Percentiles rank a stretch among this genome's conserved stretches.
phyloP scores from a whole-genome alignment of 2,888 invertebrate species.

The Parthenolecanium corni region DNA sequence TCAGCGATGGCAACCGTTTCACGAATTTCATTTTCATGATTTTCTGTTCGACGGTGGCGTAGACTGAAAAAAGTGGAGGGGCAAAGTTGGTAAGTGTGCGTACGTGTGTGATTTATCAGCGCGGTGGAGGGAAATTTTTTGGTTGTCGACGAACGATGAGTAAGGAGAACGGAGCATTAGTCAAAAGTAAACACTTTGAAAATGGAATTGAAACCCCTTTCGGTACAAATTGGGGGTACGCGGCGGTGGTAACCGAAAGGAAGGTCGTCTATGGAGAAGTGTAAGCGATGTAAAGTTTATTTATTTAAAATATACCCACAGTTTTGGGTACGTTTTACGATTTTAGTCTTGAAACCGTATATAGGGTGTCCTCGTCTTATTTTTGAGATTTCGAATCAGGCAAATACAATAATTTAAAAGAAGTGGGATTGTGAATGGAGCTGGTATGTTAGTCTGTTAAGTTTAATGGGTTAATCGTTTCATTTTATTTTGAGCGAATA shows the following conservation, averaged over 20 bases:
- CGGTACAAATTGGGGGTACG: constrained; percentile 22
- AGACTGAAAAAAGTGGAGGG: constrained; percentile 7
- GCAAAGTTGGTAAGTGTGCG: not conserved
- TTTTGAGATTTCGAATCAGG: too few species aligned
- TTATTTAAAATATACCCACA: too few species aligned
- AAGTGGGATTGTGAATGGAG: too few species aligned
- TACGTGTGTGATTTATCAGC: not conserved
- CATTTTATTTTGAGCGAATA: too few species aligned
- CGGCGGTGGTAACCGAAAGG: not conserved
- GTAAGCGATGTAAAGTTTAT: not conserved
- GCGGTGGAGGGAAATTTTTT: constrained; percentile 6
- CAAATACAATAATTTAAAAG: too few species aligned
- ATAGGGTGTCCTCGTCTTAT: too few species aligned
- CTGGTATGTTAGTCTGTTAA: too few species aligned
- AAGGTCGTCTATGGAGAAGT: not conserved
- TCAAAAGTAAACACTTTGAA: constrained; percentile 32
- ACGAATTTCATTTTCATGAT: not conserved
- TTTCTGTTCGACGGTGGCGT: not conserved
- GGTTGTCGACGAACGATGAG: constrained; percentile 14
- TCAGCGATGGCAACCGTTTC: not conserved
- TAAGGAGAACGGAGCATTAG: constrained; percentile 31
- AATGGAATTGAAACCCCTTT: constrained; percentile 32
- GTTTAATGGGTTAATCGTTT: too few species aligned
- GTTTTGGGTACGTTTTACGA: too few species aligned
- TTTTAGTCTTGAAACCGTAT: too few species aligned